Evolutionary conservation across 1,140 invertebrate species (phyloP).

Genomic region (Xylocopa sonorina): DNA sequence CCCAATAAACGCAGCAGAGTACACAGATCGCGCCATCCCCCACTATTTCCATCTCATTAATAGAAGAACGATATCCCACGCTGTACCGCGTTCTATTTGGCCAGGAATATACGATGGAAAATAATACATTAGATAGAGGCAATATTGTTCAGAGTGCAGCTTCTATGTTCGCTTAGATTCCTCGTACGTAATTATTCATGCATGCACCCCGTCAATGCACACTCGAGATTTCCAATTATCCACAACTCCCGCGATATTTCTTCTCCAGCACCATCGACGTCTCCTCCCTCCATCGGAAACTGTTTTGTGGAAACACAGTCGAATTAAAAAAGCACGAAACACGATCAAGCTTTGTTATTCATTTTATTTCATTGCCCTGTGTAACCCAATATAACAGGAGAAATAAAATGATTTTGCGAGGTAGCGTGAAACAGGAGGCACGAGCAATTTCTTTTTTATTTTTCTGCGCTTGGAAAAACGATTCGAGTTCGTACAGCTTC

Average conservation of each 20-base stretch:
- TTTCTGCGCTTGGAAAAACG: too few relatives aligned
- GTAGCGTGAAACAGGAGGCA: too few relatives aligned
- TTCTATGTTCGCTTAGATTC: not conserved
- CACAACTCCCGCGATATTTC: not conserved
- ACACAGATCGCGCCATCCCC: not conserved
- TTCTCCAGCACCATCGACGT: too few relatives aligned
- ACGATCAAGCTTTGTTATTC: too few relatives aligned
- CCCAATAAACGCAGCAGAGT: not conserved
- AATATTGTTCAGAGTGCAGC: not conserved
- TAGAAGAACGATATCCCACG: not conserved
- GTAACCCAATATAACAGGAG: too few relatives aligned
- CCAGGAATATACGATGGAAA: not conserved
- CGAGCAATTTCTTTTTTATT: too few relatives aligned
- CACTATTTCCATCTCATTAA: not conserved
- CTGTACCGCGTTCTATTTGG: not conserved
- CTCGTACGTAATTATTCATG: constrained; percentile 22
- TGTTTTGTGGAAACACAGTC: too few relatives aligned
- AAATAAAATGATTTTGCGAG: too few relatives aligned
- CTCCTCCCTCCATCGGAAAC: not conserved
- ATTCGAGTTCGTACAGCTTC: too few relatives aligned
- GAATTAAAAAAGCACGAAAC: too few relatives aligned
- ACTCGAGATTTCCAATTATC: constrained; percentile 26
- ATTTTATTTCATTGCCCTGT: too few relatives aligned
- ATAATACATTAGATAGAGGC: not conserved
- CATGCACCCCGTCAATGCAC: not conserved